phyloP scores from a whole-genome alignment of 2,888 invertebrate genomes.

The Matsumyia berberina region DNA sequence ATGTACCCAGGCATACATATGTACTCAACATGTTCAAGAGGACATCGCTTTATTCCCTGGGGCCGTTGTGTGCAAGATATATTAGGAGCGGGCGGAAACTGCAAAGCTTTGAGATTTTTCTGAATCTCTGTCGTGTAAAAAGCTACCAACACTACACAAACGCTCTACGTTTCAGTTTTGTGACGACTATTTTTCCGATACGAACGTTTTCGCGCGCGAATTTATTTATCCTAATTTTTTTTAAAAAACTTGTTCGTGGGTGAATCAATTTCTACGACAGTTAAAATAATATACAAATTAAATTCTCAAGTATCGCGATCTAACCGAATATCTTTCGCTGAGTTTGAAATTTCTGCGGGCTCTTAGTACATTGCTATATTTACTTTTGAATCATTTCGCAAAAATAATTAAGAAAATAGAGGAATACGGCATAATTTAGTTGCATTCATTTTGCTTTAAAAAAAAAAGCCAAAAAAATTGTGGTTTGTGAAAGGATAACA shows the following conservation, averaged over 20 bases:
- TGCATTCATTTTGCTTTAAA: neutral
- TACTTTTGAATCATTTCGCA: neutral
- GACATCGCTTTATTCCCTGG: conserved; percentile 25
- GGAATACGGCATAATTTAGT: conserved; percentile 8
- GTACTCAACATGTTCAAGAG: conserved; percentile 45
- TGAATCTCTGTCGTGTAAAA: conserved; percentile 21
- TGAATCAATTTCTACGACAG: neutral
- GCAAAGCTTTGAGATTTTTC: conserved; percentile 57
- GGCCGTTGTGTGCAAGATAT: conserved; percentile 34
- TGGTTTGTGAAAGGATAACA: too few species aligned
- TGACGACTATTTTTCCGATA: conserved; percentile 83
- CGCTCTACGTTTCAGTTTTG: conserved; percentile 79
- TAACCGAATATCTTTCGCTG: neutral
- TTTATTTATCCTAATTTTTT: conserved; percentile 30
- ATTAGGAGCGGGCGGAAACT: conserved; percentile 40
- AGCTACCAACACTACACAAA: conserved; percentile 30
- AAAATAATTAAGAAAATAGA: conserved; percentile 1
- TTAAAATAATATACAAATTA: neutral
- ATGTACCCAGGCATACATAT: conserved; percentile 3
- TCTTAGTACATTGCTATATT: neutral
- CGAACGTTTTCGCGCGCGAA: conserved; percentile 80
- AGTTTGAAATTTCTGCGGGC: neutral
- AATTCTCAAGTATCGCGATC: neutral
- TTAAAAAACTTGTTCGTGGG: conserved; percentile 28
- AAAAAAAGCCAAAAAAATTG: neutral